Evolutionary conservation across 2,888 invertebrate genomes (phyloP).

Genomic region (Sericinus montela): DNA sequence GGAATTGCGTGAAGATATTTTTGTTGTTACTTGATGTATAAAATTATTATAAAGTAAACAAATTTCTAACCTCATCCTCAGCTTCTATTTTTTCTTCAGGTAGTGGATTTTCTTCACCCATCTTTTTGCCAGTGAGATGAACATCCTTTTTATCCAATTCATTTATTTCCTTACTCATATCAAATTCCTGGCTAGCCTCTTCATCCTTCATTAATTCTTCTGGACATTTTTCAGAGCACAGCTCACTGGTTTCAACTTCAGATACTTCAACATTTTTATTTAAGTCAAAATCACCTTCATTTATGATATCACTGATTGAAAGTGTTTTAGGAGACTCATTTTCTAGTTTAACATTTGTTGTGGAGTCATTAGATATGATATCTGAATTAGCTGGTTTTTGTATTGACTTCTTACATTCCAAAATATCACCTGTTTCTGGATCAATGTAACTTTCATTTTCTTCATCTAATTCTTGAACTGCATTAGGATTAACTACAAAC

Average conservation of each 20-base stretch:
- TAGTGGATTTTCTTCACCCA: constrained; percentile 40
- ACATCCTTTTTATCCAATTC: constrained; percentile 81
- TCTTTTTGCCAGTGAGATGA: constrained; percentile 51
- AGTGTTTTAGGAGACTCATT: constrained; percentile 58
- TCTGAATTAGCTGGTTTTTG: constrained; percentile 28
- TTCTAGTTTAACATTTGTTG: constrained; percentile 13
- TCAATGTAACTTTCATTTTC: constrained; percentile 74
- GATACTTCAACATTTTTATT: constrained; percentile 72
- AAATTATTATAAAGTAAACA: no score
- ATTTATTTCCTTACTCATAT: constrained; percentile 81
- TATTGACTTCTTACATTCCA: constrained; percentile 40
- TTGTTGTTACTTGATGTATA: no score
- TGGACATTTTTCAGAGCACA: constrained; percentile 62
- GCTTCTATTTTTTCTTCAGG: constrained; percentile 53
- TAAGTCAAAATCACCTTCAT: constrained; percentile 67
- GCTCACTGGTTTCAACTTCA: constrained; percentile 65
- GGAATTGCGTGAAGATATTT: no score
- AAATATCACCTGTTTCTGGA: constrained; percentile 72
- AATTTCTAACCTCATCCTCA: constrained; percentile 61
- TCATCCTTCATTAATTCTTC: constrained; percentile 65
- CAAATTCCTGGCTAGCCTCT: constrained; percentile 70
- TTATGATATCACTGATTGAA: constrained; percentile 71
- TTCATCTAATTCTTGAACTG: constrained; percentile 65
- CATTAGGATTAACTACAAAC: constrained; percentile 69
- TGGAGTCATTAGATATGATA: constrained; percentile 18